Base-by-base conservation (phyloP, 1,140 invertebrate species). In the Tetragonula clypearis region DNA sequence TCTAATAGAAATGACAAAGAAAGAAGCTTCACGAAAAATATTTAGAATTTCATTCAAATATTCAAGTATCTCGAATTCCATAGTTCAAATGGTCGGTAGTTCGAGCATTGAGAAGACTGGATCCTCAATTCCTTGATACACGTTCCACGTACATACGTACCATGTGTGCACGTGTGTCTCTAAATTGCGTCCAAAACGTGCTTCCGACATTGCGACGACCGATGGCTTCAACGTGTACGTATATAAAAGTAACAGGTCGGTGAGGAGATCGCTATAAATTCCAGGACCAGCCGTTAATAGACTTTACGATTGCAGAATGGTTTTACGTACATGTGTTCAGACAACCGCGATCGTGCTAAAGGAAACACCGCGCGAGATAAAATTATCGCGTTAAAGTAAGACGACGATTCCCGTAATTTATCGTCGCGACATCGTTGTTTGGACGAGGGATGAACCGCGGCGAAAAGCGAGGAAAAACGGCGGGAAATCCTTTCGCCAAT, bases 381-480 rank as follows among this genome's bases (percentile, higher is more conserved):
- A 68, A 78, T 84, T 72, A 56, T 65, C 76, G 68, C 53, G 73
- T 66, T 71, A 72, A 62, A 72, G 56, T 79, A 35, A 79, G 35
- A 72, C 68, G 41, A 49, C 58, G 41, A 82, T 58, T 23, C 6
- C 14, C 55, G 76, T 79, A 79, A 84, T 84, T 84, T 71, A 84
- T 79, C 68, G 82, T 72, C 65, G 56, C 68, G 68, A 72, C 26
- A 71, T 65, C 56, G 76, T 62, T 35, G 74, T 30, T 35, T 49
- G 56, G 30, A 21, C 60, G 41, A 23, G 41, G 15, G 58, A 30
- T 15, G 60, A 41, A 49, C 35, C 9, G 55, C n/a, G 56, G 60
- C 30, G 69, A 56, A 19, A 41, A 19, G 60, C 41, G 23, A 1
- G 35, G 35, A 60, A 17, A 75, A 49, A 41, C n/a, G 49, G 23